Evolutionary conservation across 1,140 invertebrate genomes (phyloP), one percentile per base, ranked within the genome.

Genomic region (Trypoxylus dichotomus): DNA sequence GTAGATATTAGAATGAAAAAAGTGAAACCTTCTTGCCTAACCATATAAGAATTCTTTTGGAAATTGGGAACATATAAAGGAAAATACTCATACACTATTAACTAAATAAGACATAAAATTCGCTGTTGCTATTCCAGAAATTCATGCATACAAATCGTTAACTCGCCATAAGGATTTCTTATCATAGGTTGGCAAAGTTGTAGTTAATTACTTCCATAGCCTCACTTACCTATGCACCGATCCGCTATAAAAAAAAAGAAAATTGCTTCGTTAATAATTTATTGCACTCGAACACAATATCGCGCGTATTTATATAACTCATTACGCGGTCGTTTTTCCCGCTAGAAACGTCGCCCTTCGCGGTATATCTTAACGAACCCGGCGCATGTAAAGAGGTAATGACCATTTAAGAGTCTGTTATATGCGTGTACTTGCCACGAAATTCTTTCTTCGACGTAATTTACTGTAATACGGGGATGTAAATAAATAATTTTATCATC

Each of bases 401-500:
- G 47, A 54, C 15, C 47, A 19, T 54, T 54, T 54, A 54, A 54
- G 19, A 19, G 47, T 54, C 47, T 54, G 47, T 54, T 54, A 54
- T 19, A 54, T 54, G 47, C 47, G 47, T 54, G 47, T 54, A 54
- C 15, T 54, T 19, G 47, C 15, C 47, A 54, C 47, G 47, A 54
- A 54, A 54, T 54, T 54, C 15, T 54, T n/a, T 54, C 1, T 54
- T 19, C 47, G 47, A 54, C 47, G 47, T 54, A 54, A 54, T 54
- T 54, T 54, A 54, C 19, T 3, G 47, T 54, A 54, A 54, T 54
- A n/a, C 47, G 15, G 3, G 47, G n/a, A 54, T 54, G 47, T 54
- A 54, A 54, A 54, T 54, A 54, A 54, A 54, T 54, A 54, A 54
- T 54, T 54, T 54, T 54, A 54, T 54, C 47, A 54, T 54, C 47